Evolutionary conservation across 2,797 vertebrate genomes (phyloP).

Genomic region (Cercopithecus diana): DNA sequence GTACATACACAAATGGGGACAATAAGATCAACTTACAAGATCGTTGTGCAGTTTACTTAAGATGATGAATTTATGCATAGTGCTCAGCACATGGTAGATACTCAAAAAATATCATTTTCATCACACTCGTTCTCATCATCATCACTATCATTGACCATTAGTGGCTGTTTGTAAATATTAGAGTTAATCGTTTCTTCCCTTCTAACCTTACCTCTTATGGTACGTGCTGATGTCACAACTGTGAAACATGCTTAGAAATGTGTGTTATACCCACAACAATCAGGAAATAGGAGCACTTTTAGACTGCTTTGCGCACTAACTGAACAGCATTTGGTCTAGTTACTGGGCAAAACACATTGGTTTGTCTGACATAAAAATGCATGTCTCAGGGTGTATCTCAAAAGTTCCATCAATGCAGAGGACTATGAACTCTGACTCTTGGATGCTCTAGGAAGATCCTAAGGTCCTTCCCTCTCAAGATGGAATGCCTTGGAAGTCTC

Average conservation of each 20-base stretch:
- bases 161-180: background rate
- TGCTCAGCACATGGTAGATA: background rate
- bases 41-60: background rate
- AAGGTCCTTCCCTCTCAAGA: background rate
- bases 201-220: background rate
- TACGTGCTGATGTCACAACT: background rate
- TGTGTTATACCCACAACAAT: background rate
- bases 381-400: background rate
- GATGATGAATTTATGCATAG: background rate
- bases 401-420: background rate
- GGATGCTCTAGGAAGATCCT: background rate
- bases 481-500: background rate
- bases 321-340: background rate
- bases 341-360: background rate
- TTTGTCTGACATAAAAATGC: background rate
- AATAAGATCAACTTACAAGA: constrained; percentile 28
- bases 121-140: background rate
- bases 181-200: background rate
- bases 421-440: background rate
- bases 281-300: background rate
- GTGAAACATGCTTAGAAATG: background rate
- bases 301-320: background rate
- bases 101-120: background rate
- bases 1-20: constrained; percentile 1
- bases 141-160: background rate